These are phyloP conservation scores for Griposia aprilina DNA, from an alignment of 2,888 invertebrate species.

Conservation along the genomic window DNA sequence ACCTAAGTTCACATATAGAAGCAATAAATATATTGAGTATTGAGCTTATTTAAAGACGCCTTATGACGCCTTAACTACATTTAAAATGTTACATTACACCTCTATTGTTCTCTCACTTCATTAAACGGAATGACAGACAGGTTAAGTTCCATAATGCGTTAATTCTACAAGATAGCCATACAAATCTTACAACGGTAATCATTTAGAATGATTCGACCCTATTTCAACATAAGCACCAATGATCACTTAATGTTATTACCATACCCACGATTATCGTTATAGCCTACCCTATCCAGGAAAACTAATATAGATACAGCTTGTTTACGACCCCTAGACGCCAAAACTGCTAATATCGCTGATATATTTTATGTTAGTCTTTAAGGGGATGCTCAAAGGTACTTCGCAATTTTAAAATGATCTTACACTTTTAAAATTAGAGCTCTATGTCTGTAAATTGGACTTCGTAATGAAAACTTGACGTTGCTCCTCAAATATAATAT, in stretches of 20 bases:
- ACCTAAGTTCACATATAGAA: too few relatives aligned
- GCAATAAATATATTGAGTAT: too few relatives aligned
- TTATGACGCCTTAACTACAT: too few relatives aligned
- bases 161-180: slow-evolving; percentile 7
- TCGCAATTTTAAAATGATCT: not conserved
- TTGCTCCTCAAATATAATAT: not conserved
- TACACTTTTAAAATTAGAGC: not conserved
- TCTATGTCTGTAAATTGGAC: not conserved
- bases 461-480: not conserved
- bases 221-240: slow-evolving; percentile 22
- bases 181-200: not conserved
- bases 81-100: too few relatives aligned
- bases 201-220: slow-evolving; percentile 29
- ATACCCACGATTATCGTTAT: slow-evolving; percentile 32
- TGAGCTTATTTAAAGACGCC: too few relatives aligned
- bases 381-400: not conserved
- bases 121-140: not conserved
- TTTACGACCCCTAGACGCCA: slow-evolving; percentile 19
- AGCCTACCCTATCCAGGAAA: slow-evolving; percentile 15
- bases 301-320: slow-evolving; percentile 13
- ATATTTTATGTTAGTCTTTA: not conserved
- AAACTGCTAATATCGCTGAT: not conserved
- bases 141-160: not conserved
- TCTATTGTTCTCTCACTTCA: not conserved
- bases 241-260: slow-evolving; percentile 23